Conservation (phyloP, 2,797 vertebrate species). For the Artibeus jamaicensis region DNA sequence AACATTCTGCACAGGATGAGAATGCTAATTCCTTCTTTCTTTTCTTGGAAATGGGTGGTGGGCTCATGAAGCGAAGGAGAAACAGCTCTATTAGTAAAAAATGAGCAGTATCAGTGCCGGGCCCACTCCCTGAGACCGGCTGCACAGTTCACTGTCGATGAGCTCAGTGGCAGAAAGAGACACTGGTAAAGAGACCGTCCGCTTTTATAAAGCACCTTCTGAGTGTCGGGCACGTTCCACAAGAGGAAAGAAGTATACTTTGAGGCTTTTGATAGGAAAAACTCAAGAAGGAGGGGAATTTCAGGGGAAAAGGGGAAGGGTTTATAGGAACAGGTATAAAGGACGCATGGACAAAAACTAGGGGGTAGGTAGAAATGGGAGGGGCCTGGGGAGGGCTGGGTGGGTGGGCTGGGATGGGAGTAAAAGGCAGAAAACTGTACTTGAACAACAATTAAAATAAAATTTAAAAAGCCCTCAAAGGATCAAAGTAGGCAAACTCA, state of each 20-base stretch:
- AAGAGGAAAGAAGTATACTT: background rate
- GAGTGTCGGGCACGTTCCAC: background rate
- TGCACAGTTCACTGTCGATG: background rate
- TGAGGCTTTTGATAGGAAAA: background rate
- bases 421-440: no score
- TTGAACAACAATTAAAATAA: no score
- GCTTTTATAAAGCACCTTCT: background rate
- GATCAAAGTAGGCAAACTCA: background rate
- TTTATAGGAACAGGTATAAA: no score
- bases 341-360: no score
- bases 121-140: background rate
- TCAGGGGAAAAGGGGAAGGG: no score
- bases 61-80: background rate
- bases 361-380: no score
- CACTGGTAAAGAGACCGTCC: background rate
- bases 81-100: slow-evolving; percentile 31
- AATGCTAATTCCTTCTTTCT: background rate
- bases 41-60: background rate
- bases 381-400: no score
- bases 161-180: background rate
- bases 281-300: no score
- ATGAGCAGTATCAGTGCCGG: background rate
- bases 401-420: no score
- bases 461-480: background rate
- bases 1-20: background rate